Percentiles rank a stretch among this genome's conserved stretches.
phyloP scores from a whole-genome alignment of 2,113 vertebrate genomes.

The Percina caprodes region DNA sequence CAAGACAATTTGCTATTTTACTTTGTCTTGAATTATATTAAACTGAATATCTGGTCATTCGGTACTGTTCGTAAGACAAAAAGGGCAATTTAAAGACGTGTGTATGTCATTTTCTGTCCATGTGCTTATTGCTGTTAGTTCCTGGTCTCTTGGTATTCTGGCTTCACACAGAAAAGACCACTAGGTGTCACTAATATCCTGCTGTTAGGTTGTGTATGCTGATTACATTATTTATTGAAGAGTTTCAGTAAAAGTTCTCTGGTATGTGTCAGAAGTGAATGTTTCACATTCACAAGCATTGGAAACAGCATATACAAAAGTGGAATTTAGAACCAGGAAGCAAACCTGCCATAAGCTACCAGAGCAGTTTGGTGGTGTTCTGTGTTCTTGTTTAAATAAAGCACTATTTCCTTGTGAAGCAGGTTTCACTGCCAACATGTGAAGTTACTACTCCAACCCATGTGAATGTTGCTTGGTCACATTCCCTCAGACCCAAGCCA shows the following conservation, averaged over 20 bases:
- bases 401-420: constrained; percentile 79
- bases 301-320: too few relatives aligned
- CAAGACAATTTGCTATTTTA: neutral
- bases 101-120: neutral
- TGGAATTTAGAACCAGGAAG: constrained; percentile 7
- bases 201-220: fast-evolving
- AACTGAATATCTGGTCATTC: neutral
- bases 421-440: constrained; percentile 73
- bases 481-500: constrained; percentile 44
- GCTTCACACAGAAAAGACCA: constrained; percentile 17
- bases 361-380: neutral
- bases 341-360: neutral
- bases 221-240: neutral
- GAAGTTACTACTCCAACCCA: neutral
- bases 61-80: too few relatives aligned
- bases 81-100: neutral
- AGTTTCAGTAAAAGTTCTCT: neutral
- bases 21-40: neutral
- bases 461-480: constrained; percentile 10
- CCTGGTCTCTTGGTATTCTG: neutral
- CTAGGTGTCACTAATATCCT: constrained; percentile 55
- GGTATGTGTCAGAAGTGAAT: neutral
- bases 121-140: neutral
- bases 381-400: constrained; percentile 39
- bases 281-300: neutral